Evolutionary conservation across 1,140 invertebrate genomes (phyloP).

Genomic region (Megalopta genalis): DNA sequence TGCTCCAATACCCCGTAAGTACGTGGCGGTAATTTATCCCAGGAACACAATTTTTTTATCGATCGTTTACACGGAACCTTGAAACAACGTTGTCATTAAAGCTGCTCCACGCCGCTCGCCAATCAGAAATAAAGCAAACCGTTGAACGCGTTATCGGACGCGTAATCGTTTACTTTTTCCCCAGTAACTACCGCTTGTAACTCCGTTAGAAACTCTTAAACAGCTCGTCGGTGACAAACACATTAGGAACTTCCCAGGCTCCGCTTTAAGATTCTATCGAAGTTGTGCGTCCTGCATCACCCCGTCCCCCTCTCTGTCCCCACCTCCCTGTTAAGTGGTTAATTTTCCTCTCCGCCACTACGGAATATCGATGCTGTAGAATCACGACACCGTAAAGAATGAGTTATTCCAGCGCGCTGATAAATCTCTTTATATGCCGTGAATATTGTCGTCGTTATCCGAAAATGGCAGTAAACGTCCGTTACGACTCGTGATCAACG

Average conservation of each 20-base stretch:
- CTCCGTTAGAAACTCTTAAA: neutral
- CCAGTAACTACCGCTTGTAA: neutral
- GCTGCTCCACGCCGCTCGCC: slow-evolving; percentile 14
- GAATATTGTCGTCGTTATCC: neutral
- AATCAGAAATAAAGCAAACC: slow-evolving; percentile 56
- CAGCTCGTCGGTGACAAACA: neutral
- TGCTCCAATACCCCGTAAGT: slow-evolving; percentile 10
- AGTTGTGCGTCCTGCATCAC: neutral
- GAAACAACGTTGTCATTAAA: slow-evolving; percentile 20
- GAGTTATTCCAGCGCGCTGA: neutral
- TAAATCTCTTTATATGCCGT: neutral
- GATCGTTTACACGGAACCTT: slow-evolving; percentile 18
- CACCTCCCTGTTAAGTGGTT: neutral
- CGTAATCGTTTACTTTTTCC: neutral
- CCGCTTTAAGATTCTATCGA: slow-evolving; percentile 5
- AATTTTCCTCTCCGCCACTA: slow-evolving; percentile 1
- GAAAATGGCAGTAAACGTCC: neutral
- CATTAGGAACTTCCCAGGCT: neutral
- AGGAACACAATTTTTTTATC: slow-evolving; percentile 29
- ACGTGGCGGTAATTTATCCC: neutral
- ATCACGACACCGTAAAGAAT: slow-evolving; percentile 26
- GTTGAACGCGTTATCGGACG: neutral
- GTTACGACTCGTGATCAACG: neutral
- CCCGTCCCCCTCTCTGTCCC: no score
- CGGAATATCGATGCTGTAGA: slow-evolving; percentile 13